phyloP scores from a whole-genome alignment of 2,797 vertebrate species.

The Malurus leucopterus region DNA sequence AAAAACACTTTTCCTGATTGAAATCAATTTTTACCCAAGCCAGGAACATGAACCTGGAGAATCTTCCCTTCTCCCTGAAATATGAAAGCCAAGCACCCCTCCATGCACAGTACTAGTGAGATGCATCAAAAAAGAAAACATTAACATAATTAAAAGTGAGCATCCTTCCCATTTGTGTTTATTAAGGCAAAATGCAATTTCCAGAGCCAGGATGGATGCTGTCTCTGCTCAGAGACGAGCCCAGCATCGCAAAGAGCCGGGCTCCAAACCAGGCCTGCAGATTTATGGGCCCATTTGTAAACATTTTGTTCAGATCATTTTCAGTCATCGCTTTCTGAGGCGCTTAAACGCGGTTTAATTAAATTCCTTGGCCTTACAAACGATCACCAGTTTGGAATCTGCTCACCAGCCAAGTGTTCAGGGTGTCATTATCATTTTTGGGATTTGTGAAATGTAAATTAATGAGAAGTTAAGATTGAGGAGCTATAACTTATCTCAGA shows the following conservation, averaged over 20 bases:
- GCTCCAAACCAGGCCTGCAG: background rate
- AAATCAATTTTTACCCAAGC: background rate
- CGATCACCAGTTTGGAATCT: background rate
- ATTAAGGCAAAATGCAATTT: conserved; percentile 56
- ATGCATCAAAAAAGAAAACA: background rate
- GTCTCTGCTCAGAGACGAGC: background rate
- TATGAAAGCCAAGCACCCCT: background rate
- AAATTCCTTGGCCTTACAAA: conserved; percentile 28
- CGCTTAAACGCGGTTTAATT: conserved; percentile 40
- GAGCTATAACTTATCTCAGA: background rate
- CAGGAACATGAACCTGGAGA: background rate
- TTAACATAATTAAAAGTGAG: conserved; percentile 50
- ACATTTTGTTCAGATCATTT: conserved; percentile 47
- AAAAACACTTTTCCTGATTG: background rate
- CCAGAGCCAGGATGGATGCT: conserved; percentile 1
- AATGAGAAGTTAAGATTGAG: background rate
- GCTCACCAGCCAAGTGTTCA: background rate
- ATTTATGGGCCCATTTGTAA: conserved; percentile 40
- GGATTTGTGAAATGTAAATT: background rate
- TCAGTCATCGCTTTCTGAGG: background rate
- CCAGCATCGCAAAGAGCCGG: conserved; percentile 3
- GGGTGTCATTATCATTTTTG: background rate
- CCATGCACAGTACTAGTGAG: background rate
- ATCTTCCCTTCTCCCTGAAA: fast-evolving
- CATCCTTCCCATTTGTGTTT: conserved; percentile 18